Evolutionary conservation across 2,113 vertebrate genomes (phyloP).

Genomic region (Polyodon spathula): DNA sequence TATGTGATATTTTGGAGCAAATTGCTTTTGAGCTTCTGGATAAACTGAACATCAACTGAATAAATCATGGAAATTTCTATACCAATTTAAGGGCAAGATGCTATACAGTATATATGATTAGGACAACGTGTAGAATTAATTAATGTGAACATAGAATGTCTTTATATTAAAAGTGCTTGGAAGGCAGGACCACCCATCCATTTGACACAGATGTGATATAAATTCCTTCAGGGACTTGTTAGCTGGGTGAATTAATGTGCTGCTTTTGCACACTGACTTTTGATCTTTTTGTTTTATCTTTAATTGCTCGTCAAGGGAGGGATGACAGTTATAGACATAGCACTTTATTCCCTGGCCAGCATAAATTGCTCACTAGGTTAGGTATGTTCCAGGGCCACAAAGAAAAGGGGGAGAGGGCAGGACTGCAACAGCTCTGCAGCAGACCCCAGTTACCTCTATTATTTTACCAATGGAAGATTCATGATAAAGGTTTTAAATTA

Average conservation of each 20-base stretch:
- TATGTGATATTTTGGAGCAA: neutral
- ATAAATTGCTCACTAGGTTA: constrained; percentile 33
- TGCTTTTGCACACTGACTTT: constrained; percentile 30
- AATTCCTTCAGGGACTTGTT: constrained; percentile 34
- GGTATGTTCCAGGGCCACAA: constrained; percentile 1
- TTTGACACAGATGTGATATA: constrained; percentile 22
- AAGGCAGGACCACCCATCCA: constrained; percentile 18
- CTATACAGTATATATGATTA: neutral
- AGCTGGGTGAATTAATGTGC: constrained; percentile 34
- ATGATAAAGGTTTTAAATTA: too few species aligned
- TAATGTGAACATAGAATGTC: constrained; percentile 25
- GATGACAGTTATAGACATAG: constrained; percentile 34
- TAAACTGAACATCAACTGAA: too few species aligned
- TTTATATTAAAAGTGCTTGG: constrained; percentile 16
- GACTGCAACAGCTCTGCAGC: neutral
- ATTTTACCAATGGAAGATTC: neutral
- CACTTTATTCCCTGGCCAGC: constrained; percentile 25
- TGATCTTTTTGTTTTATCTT: constrained; percentile 42
- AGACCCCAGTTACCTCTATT: neutral
- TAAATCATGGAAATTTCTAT: too few species aligned
- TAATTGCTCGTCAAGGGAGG: constrained; percentile 35
- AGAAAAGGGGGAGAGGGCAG: neutral
- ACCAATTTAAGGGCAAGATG: neutral
- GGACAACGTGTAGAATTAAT: constrained; percentile 13
- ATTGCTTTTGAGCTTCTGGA: too few species aligned